These are phyloP conservation scores for Phoeniculus purpureus DNA, from an alignment of 2,797 vertebrate species.

Conservation along the genomic window DNA sequence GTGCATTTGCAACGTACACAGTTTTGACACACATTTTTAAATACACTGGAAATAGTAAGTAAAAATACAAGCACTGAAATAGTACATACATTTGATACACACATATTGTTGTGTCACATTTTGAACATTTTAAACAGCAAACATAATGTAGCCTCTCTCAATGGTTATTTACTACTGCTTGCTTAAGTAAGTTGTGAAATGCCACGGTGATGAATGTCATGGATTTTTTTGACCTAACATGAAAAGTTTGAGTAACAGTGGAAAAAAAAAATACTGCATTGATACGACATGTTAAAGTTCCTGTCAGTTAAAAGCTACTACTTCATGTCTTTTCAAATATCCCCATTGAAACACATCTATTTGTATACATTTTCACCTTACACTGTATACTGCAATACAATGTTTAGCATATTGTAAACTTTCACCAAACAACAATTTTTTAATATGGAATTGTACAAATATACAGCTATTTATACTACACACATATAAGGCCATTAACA, in stretches of 20 bases:
- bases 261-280: constrained; percentile 44
- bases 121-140: constrained; percentile 29
- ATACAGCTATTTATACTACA: constrained; percentile 29
- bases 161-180: not conserved
- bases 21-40: constrained; percentile 16
- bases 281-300: not conserved
- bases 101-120: not conserved
- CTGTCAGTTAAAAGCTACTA: not conserved
- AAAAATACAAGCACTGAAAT: not conserved
- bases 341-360: not conserved
- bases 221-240: not conserved
- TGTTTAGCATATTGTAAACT: constrained; percentile 4
- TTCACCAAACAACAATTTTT: not conserved
- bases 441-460: constrained; percentile 19
- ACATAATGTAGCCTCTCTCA: not conserved
- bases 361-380: not conserved
- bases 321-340: constrained; percentile 24
- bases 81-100: constrained; percentile 10
- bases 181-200: not conserved
- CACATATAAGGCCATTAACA: not conserved
- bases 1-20: constrained; percentile 29
- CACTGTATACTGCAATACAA: not conserved
- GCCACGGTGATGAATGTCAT: not conserved
- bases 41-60: constrained; percentile 2
- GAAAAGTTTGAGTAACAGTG: not conserved